These are phyloP conservation scores for Leptinotarsa texana DNA, from an alignment of 1,140 invertebrate species.

Conservation along the genomic window DNA sequence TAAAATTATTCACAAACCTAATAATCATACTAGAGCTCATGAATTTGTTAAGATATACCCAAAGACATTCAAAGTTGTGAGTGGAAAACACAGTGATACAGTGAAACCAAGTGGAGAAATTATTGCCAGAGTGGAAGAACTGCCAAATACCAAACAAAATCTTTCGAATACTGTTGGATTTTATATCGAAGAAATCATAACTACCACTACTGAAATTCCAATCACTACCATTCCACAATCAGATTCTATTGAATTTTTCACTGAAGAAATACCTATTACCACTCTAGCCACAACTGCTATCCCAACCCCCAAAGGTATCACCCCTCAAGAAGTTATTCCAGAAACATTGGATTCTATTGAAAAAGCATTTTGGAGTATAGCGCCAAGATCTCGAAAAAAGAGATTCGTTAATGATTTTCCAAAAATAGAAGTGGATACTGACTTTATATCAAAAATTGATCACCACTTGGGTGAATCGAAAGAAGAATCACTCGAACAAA, in stretches of 20 bases:
- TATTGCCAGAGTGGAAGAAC: slow-evolving; percentile 16
- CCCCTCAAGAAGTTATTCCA: background rate
- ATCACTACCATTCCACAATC: background rate
- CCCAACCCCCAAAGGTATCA: background rate
- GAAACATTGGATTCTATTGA: slow-evolving; percentile 6
- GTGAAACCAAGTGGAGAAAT: background rate
- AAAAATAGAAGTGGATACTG: slow-evolving; percentile 30
- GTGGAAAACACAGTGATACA: background rate
- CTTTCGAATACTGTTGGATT: background rate
- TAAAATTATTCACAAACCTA: slow-evolving; percentile 40
- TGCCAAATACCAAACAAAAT: background rate
- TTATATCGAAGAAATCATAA: slow-evolving; percentile 26
- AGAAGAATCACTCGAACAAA: slow-evolving; percentile 19
- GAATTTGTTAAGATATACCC: slow-evolving; percentile 46
- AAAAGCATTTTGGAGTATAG: slow-evolving; percentile 6
- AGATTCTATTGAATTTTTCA: slow-evolving; percentile 7
- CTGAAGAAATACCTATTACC: slow-evolving; percentile 19
- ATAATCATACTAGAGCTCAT: slow-evolving; percentile 39
- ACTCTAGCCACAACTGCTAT: slow-evolving; percentile 16
- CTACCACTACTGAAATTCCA: slow-evolving; percentile 6
- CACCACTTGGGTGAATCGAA: slow-evolving; percentile 20
- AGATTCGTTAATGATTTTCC: slow-evolving; percentile 35
- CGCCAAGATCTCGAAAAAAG: slow-evolving; percentile 16
- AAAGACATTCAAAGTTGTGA: slow-evolving; percentile 29
- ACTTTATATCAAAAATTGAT: slow-evolving; percentile 33